Base-by-base conservation (phyloP, 2,888 invertebrate species). In the Diplolepis rosae region DNA sequence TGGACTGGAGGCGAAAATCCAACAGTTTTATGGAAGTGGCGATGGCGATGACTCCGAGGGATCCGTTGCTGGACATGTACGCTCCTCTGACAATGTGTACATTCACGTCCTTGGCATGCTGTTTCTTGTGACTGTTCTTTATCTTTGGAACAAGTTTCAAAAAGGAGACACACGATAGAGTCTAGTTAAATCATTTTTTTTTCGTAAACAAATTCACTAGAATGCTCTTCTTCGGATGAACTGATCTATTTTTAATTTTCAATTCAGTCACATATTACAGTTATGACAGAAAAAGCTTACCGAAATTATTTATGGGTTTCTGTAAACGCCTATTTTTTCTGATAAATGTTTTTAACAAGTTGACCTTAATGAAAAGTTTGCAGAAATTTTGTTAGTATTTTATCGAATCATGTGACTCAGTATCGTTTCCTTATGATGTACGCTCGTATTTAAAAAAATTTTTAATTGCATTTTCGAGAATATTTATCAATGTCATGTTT, bases 1-100 rank as follows among this genome's bases (percentile, higher is more conserved):
- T 7, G 91, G 92, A 0, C 88, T 99, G 71, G 98, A 98, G 89
- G 93, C 92, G 51, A 98, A 98, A 91, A 95, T 99, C 72, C 93
- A 95, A 84, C 95, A 97, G 87, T 95, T 94, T 84, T 95, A 95
- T 88, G 93, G 93, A 35, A 90, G 91, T 77, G 92, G 92, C 39
- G 93, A 93, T 50, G 91, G 90, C 7, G 89, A 88, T 18, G 93
- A 93, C 69, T 92, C 92, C 18, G 94, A 93, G 78, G 90, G 89
- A 81, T 91, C 93, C 70, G 93, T 96, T 77, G 91, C 93, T 45
- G 96, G 96, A 77, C 96, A 96, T 91, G 96, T 96, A 89, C 93
- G 94, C 72, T 73, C 65, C 66, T 80, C 78, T 77, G 79, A 85
- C 82, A 84, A 85, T 80, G 76, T 77, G 70, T 86, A 82, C 75